These are phyloP conservation scores for Hypotaenidia okinawae DNA, from an alignment of 2,797 vertebrate species.

Conservation along the genomic window DNA sequence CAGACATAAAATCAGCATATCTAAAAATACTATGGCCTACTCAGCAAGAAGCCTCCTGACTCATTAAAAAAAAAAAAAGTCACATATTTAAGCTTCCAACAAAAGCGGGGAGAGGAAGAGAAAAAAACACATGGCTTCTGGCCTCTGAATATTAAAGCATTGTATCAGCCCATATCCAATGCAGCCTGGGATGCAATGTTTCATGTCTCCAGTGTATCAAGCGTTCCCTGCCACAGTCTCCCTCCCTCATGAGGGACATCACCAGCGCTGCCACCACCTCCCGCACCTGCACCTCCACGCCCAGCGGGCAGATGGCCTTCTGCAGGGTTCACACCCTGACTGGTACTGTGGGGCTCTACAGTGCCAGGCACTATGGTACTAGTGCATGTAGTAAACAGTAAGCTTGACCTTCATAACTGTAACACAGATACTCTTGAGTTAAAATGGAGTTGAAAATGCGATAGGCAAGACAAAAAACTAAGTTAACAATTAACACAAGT, in stretches of 20 bases:
- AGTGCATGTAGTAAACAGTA: not conserved
- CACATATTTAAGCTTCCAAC: not conserved
- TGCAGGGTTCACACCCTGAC: accelerated
- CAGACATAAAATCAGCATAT: constrained; percentile 58
- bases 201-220: not conserved
- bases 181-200: not conserved
- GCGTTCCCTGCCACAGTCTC: not conserved
- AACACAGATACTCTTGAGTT: not conserved
- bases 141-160: not conserved
- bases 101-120: not conserved
- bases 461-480: not conserved
- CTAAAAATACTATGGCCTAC: constrained; percentile 56
- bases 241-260: accelerated
- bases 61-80: not conserved
- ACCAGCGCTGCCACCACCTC: not conserved
- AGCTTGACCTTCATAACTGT: not conserved
- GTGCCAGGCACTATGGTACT: not conserved
- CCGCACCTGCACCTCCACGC: no score
- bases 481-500: not conserved
- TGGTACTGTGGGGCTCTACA: not conserved
- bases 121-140: not conserved
- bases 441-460: not conserved
- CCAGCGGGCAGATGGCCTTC: no score
- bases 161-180: not conserved
- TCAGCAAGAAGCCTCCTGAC: constrained; percentile 35